Base-by-base conservation (phyloP, 2,888 invertebrate genomes). In the Harpalus rufipes region DNA sequence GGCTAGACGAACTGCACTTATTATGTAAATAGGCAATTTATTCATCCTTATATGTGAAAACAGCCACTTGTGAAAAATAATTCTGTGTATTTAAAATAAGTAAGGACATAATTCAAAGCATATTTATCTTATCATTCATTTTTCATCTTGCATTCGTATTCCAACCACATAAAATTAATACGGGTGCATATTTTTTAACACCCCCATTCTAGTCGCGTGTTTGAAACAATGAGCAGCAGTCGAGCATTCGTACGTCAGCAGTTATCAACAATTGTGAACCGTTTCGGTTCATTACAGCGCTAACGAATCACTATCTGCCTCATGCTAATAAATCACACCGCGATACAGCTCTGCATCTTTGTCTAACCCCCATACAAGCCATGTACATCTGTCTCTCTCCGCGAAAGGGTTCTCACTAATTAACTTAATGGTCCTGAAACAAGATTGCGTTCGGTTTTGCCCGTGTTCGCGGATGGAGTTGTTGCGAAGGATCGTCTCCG, bases 341-440 rank as follows among this genome's bases (percentile, higher is more conserved):
- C 85, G 80, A 85, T 85, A 85, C 85, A 80, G 44, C 72, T 16
- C 8, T 18, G 12, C 72, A 32, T 85, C 85, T 68, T 58, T 21
- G 56, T 84, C 83, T 12, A 12, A 32, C 80, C 4, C 10, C 12
- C 58, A 21, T 12, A 8, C 21, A 12, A 5, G 8, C 16, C 32
- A 21, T 51, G 61, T 68, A 16, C 80, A 4, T 51, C 85, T 68
- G 74, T 88, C 88, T 86, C 87, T 86, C 87, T 87, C 86, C 86
- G 86, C 88, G 88, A 90, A 90, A 90, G 90, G 90, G 89, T 90
- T 89, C 78, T 25, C 80, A 87, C 89, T 91, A 91, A 91, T 91
- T 91, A 91, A 91, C 89, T 91, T 91, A 91, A 91, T 91, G 91
- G 91, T 90, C 90, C 89, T 89, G 91, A 91, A 91, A 91, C 91